Evolutionary conservation across 2,113 vertebrate genomes (phyloP), one percentile per base, ranked within the genome.

Genomic region (Poecile atricapillus): DNA sequence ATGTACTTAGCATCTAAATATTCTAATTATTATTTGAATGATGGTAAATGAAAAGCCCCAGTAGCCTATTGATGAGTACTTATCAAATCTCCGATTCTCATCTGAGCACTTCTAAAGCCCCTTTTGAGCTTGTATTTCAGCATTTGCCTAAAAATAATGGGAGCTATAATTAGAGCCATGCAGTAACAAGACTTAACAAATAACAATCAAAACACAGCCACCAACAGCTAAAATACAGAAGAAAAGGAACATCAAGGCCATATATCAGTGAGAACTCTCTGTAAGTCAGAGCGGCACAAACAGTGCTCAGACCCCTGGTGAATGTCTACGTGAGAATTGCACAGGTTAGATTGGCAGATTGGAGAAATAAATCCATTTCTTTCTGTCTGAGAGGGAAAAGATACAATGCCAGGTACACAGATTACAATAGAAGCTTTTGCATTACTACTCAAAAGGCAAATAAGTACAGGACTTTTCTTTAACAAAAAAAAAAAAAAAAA

Each of bases 11-110:
- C 90, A 93, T 90, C 82, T 89, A 93, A 96, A 97, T 96, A 95
- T 97, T 96, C 87, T 92, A 94, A 94, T 96, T 91, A 94, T 94
- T 95, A 94, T 93, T 93, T 97, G 91, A 95, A 83, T 39, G 70
- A 92, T 56, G 69, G 58, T 37, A 93, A 95, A 74, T 85, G 71
- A 97, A 96, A 97, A 94, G 47, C 56, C 89, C 77, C 83, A 81
- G 82, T 52, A 91, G 80, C 58, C 83, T 78, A 87, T 53, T 94
- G 95, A 94, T 25, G 27, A 67, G 77, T 67, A 83, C 85, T 97
- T 95, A 97, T 94, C 89, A 90, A 67, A 94, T 94, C 79, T 77
- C 76, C 87, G 93, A 75, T 85, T 94, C 93, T 95, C 95, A 83
- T 95, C 91, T 89, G 64, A 89, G 68, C 68, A 70, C 83, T 95